Evolutionary conservation across 2,888 invertebrate species (phyloP), one percentile per base, ranked within the genome.

Genomic region (Lasioglossum marginatum): DNA sequence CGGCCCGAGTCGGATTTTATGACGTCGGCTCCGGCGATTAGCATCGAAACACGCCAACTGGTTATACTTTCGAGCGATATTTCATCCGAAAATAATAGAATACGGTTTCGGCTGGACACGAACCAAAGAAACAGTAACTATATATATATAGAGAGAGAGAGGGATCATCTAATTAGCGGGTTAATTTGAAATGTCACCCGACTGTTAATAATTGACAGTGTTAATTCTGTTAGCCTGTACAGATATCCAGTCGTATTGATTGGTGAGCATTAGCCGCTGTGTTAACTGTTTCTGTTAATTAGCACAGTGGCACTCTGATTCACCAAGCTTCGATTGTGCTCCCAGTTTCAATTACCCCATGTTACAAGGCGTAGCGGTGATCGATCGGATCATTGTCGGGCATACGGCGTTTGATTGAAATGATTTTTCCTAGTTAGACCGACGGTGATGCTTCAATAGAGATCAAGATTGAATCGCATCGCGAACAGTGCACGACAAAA

Each of bases 241-340:
- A 70, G 82, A 78, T 78, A 78, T 52, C 60, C 74, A 40, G 70
- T 0, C 3, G 60, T 75, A 84, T 83, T 83, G 83, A 84, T 84
- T 74, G 78, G 71, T 71, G 74, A 73, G 70, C 40, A 71, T 84
- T 83, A 82, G 82, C 52, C 60, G 16, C 48, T 52, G 74, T 75
- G 84, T 84, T 84, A 84, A 84, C 83, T 52, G 68, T 27, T 40
- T 27, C 71, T 63, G 84, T 78, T 84, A 84, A 84, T 84, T 84
- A 84, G 78, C 71, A 83, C 74, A 71, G 74, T 45, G 77, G 68
- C 48, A 72, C 77, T 83, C 77, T 83, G 84, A 84, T 78, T 78
- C 78, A 75, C 43, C 40, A 73, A 77, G 77, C 60, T 78, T 78
- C 83, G 71, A 83, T 84, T 78, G 74, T 83, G 74, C 34, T 60